Evolutionary conservation across 2,797 vertebrate genomes (phyloP), one percentile per base, ranked within the genome.

Genomic region (Catostomus latipinnis): DNA sequence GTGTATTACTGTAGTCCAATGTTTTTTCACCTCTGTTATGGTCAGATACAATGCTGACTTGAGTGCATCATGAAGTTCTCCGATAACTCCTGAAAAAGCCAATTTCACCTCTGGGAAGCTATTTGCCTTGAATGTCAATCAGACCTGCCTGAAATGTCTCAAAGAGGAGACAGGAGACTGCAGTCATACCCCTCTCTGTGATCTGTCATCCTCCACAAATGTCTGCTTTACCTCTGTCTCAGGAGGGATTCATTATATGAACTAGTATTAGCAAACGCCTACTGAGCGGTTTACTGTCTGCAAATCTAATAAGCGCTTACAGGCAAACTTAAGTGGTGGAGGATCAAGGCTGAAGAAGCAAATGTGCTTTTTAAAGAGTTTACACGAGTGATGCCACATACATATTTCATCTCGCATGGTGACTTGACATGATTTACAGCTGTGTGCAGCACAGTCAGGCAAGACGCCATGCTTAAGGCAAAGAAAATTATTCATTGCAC

Each of bases 281-380:
- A 14, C 74, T 62, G 77, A 83, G 70, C 75, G 81, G 71, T 81
- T 82, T 80, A 80, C 78, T 63, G 63, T 63, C 53, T 72, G 65
- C 18, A 67, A 82, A 81, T 83, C 73, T 82, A 84, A 84, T 83
- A 79, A 84, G 71, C 22, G 52, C 61, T 82, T 78, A 75, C 67
- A 81, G 56, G 43, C 76, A 6, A 83, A 69, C 71, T 56, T 72
- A 81, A 72, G 77, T 54, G 66, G 43, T 53, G n/a, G 53, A 18
- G 54, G 65, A 84, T 57, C 70, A 67, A 71, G 70, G 66, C 66
- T 45, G 58, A 16, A 43, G 43, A 86, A 75, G 71, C 61, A 81
- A 84, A 76, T 78, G 78, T 81, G 80, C 63, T 76, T 84, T 81
- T 84, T 82, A 80, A 69, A 79, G 74, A 79, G 80, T 76, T 62